Base-by-base conservation (phyloP, 2,888 invertebrate genomes). In the Plusia festucae region DNA sequence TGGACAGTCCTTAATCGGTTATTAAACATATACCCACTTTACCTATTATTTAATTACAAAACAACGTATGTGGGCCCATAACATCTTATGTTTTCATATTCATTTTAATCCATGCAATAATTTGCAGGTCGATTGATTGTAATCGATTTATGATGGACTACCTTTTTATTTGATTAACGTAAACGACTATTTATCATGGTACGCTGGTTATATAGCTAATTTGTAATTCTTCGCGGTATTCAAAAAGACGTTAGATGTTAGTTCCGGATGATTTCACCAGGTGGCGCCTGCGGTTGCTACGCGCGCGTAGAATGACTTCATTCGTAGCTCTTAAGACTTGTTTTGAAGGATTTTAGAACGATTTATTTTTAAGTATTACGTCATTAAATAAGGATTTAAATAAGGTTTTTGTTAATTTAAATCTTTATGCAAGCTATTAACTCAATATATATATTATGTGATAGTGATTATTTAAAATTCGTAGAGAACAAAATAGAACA, bases 21-120 rank as follows among this genome's bases (percentile, higher is more conserved):
- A 65, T 18, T 27, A 22, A 22, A 20, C n/a, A n/a, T n/a, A n/a
- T n/a, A n/a, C n/a, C n/a, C n/a, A 24, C 15, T n/a, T 13, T 40
- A 61, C 6, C 58, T 32, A 66, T 70, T 63, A 68, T 68, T 70
- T 78, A 75, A 72, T 78, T 78, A 64, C 22, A 16, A 11, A 49
- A 68, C 57, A 15, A 24, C 46, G 49, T 18, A 54, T 20, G 52
- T 59, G 32, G 58, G 55, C 6, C 44, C 58, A 27, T 24, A 27
- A 7, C 13, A 24, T 52, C 15, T 2, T 9, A 18, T 49, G 20
- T 49, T 18, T 49, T 49, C 40, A 6, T 40, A 6, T 49, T 49
- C 18, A 16, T 49, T 49, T 11, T 20, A 49, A 11, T 49, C 18
- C 46, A 20, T 18, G 11, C 18, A 18, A 20, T 49, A n/a, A n/a